Conservation (phyloP, 1,140 invertebrate genomes). For the silkworm (Bombyx mori) region ASM3026992v2 NC_085116.1:17201001-17201500, state of each 20-base stretch:
- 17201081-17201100: constrained; percentile 59
- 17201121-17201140: constrained; percentile 43
- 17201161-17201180: constrained; percentile 62
- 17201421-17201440: constrained; percentile 76
- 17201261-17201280: no score
- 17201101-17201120: constrained; percentile 50
- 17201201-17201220: constrained; percentile 48
- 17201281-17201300: no score
- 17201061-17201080: constrained; percentile 43
- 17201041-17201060: constrained; percentile 28
- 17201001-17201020: constrained; percentile 34
- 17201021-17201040: constrained; percentile 41
- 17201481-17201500: constrained; percentile 72
- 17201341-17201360: constrained; percentile 69
- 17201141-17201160: constrained; percentile 49
- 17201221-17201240: no score
- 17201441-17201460: constrained; percentile 71
- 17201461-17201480: constrained; percentile 72
- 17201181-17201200: constrained; percentile 70
- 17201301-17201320: not conserved
- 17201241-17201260: no score
- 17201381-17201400: constrained; percentile 79
- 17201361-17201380: constrained; percentile 75
- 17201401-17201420: constrained; percentile 67
- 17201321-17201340: constrained; percentile 47